Conservation (phyloP, 1,140 invertebrate species). For the Macrocentrus cingulum region DNA sequence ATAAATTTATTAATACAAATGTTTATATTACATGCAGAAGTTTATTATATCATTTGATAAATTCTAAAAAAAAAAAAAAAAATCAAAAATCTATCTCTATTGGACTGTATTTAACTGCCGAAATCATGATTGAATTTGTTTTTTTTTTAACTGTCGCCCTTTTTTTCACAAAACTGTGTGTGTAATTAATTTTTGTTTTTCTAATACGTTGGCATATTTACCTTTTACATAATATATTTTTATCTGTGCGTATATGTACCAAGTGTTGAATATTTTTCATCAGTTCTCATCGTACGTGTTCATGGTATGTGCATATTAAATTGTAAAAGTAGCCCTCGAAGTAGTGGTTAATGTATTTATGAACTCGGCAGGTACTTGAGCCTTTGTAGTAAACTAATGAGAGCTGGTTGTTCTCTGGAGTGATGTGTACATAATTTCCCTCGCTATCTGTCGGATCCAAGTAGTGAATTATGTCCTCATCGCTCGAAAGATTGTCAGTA, state of each 20-base stretch:
- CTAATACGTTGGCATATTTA: conserved; percentile 7
- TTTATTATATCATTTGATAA: conserved; percentile 22
- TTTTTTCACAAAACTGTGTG: no score
- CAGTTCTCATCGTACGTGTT: conserved; percentile 35
- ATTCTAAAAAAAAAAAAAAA: no score
- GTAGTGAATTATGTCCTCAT: conserved; percentile 44
- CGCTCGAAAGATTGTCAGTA: conserved; percentile 26
- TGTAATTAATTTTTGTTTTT: conserved; percentile 12
- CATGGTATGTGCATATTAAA: conserved; percentile 60
- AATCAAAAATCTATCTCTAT: no score
- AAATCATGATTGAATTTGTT: conserved; percentile 8
- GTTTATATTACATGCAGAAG: conserved; percentile 40
- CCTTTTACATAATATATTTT: neutral
- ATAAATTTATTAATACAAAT: conserved; percentile 45
- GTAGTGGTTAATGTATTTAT: conserved; percentile 65
- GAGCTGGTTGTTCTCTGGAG: conserved; percentile 65
- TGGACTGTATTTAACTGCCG: neutral
- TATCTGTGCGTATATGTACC: neutral
- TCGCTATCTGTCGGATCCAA: conserved; percentile 42
- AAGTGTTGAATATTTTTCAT: neutral
- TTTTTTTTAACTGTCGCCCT: no score
- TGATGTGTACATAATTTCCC: conserved; percentile 41
- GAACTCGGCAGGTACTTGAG: conserved; percentile 64
- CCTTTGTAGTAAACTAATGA: conserved; percentile 68
- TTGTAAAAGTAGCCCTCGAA: conserved; percentile 59